Evolutionary conservation across 2,888 invertebrate species (phyloP), one percentile per base, ranked within the genome.

Genomic region (Cloeon dipterum): DNA sequence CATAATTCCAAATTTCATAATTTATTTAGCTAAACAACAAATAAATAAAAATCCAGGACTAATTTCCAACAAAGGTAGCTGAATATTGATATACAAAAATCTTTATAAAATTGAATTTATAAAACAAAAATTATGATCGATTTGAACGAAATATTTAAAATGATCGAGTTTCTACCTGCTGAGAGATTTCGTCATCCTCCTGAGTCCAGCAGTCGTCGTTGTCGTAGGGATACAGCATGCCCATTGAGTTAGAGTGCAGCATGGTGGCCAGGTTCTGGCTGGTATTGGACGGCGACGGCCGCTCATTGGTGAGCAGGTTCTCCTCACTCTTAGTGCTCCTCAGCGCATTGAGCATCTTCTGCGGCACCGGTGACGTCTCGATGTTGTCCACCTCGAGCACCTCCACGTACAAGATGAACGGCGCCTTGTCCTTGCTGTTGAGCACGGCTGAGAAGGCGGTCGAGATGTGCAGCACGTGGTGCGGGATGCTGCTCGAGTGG

Each of bases 371-470:
- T 37, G 83, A 79, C 1, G 81, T 72, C 49, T 77, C 71, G 29
- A 79, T 65, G 53, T 83, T 78, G 39, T 77, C 73, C 36, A 85
- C 77, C 58, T 91, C 89, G 32, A 91, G 63, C 5, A 93, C 91
- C 62, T 98, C 98, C 39, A 96, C 83, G 60, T 96, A 98, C 54
- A 98, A 79, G 52, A 98, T 83, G 60, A 91, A 98, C 0, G 98
- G 98, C 35, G 96, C 93, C 70, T 89, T 91, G 56, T 93, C 91
- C 62, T 99, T 99, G 46, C 94, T 94, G 59, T 99, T 99, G 44
- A 99, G 74, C 38, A 98, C 94, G 36, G 94, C 94, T 42, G 93
- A 91, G 44, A 89, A 88, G 51, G 89, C 88, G 41, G 89, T 89
- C 32, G 96, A 94, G 60, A 99, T 89, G 57, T 96, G 68, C 35